Base-by-base conservation (phyloP, 2,888 invertebrate species). In the Flexamia atlantica region DNA sequence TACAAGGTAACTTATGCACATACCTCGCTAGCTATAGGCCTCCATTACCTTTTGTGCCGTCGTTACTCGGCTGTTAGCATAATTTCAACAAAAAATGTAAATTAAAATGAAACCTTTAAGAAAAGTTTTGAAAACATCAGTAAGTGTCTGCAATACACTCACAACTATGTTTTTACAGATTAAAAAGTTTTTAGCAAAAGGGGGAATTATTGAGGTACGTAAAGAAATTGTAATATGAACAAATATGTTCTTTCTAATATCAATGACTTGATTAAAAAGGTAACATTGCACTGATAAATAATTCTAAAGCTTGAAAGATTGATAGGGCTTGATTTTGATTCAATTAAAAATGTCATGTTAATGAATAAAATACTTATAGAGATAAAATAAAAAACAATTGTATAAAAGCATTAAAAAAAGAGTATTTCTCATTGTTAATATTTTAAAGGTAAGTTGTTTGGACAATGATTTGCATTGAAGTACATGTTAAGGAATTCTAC, bases 1-100 rank as follows among this genome's bases (percentile, higher is more conserved):
- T 36, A 36, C 40, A 72, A 76, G 76, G 76, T 76, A 76, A 76
- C 74, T 74, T 74, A 74, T 14, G 10, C 12, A 23, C 76, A 76
- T 25, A 32, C 30, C 76, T 76, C 68, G 30, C 68, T 68, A 30
- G 46, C 46, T 46, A 46, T 46, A 46, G 46, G 46, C 46, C 46
- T 46, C 17, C 20, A 23, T 57, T 23, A 20, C 20, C 57, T 57
- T 20, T 57, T 7, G 57, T 9, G n/a, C n/a, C n/a, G n/a, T n/a
- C n/a, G n/a, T n/a, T n/a, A n/a, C n/a, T n/a, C n/a, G n/a, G n/a
- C n/a, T n/a, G n/a, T n/a, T n/a, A n/a, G n/a, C n/a, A n/a, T n/a
- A n/a, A n/a, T n/a, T n/a, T n/a, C n/a, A n/a, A n/a, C n/a, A n/a
- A n/a, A n/a, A n/a, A n/a, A n/a, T n/a, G n/a, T n/a, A n/a, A n/a